Base-by-base conservation (phyloP, 64 coral and sea anemone species). In the Montipora efflorescens region DNA sequence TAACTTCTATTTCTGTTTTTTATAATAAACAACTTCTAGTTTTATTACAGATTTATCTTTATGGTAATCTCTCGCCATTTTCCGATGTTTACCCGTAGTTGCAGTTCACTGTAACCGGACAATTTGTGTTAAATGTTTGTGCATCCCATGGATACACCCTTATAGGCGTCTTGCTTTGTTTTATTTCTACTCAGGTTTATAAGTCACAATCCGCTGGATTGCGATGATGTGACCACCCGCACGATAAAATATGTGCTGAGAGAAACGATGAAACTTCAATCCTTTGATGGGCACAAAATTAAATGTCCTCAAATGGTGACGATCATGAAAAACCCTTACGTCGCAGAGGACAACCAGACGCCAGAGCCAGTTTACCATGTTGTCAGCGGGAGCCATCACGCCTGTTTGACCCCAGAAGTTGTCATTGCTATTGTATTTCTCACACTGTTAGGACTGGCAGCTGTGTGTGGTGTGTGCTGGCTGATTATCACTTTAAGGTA, bases 261-360 rank as follows among this genome's bases (percentile, higher is more conserved):
- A 71, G 82, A 86, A 4, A 86, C 82, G 36, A 1, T 50, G 7
- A 50, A 47, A 51, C 47, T 86, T 3, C 73, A 86, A n/a, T 70
- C 82, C 47, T 86, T 86, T 49, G 82, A 86, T 50, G 82, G 82
- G 12, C 82, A 86, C 16, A 86, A 86, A 43, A 86, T 86, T 22
- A 86, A 86, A 72, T 86, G 82, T 72, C 82, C 25, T 49, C 15
- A 12, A 50, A 68, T 20, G 47, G n/a, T 86, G 45, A 66, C 82
- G 13, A 5, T 86, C 19, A 86, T 86, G 18, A 49, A 86, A 19
- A 8, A 9, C 46, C 44, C 47, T 78, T 36, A 18, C 5, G 47
- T 72, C 8, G 10, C 59, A 86, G 64, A 28, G 1, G 4, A 8
- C 1, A 10, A 15, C 51, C 62, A 22, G 7, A 20, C 48, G 9